Percentiles rank a stretch among this genome's conserved stretches.
Evolutionary conservation across 2,113 vertebrate genomes (phyloP).

Genomic region (Elanus axillaris): DNA sequence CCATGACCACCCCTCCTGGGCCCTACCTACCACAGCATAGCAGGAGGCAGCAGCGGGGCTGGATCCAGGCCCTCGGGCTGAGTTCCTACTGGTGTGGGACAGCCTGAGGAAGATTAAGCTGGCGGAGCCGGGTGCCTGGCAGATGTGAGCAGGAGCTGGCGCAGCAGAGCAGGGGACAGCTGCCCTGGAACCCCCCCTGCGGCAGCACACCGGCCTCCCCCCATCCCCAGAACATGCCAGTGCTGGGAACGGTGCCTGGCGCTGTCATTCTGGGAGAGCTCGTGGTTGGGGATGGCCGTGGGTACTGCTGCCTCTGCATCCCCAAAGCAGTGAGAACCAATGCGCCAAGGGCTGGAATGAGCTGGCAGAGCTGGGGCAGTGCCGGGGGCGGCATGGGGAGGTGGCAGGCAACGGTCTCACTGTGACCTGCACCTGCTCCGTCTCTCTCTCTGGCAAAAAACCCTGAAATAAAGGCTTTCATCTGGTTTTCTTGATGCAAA

Average conservation of each 20-base stretch:
- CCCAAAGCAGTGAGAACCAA: not conserved
- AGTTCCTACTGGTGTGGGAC: conserved; percentile 78
- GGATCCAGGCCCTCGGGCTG: conserved; percentile 60
- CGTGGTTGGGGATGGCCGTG: not conserved
- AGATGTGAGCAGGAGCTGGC: not conserved
- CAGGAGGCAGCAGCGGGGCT: conserved; percentile 55
- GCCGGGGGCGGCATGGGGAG: no score
- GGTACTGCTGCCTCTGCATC: not conserved
- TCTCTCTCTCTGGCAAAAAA: not conserved
- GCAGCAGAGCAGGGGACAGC: not conserved
- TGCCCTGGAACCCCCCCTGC: not conserved
- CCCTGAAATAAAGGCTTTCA: not conserved
- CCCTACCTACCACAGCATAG: conserved; percentile 54
- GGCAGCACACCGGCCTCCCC: not conserved
- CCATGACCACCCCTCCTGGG: not conserved
- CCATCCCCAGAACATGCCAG: rapidly evolving
- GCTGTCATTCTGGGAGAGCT: not conserved
- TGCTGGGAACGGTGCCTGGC: rapidly evolving
- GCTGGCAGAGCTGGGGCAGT: not conserved
- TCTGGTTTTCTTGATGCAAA: not conserved
- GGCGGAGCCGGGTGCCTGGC: not conserved
- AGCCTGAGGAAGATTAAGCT: conserved; percentile 71
- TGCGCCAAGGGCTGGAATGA: not conserved
- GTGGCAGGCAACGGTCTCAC: not conserved
- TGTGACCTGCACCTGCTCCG: not conserved